Percentiles rank a stretch among this genome's conserved stretches.
These are phyloP conservation scores for Metacarcinus magister DNA, from an alignment of 2,888 invertebrate genomes.

Conservation along the genomic window DNA sequence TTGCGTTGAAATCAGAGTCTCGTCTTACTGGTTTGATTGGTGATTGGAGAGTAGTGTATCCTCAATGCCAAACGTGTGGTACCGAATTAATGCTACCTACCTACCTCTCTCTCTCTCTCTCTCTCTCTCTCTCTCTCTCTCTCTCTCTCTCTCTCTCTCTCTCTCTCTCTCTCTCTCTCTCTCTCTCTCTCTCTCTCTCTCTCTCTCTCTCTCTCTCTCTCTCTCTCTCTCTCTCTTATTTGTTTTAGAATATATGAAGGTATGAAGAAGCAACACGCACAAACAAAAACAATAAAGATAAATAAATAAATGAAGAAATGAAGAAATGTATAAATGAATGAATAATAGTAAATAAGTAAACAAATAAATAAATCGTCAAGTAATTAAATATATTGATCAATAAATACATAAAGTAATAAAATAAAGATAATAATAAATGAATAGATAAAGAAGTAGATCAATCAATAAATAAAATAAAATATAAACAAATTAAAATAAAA, in stretches of 20 bases:
- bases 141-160: slow-evolving; percentile 33
- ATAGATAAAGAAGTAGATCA: too few relatives aligned
- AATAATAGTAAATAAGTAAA: neutral
- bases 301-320: neutral
- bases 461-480: too few relatives aligned
- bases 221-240: slow-evolving; percentile 39
- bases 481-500: too few relatives aligned
- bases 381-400: too few relatives aligned
- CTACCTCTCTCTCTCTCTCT: slow-evolving; percentile 40
- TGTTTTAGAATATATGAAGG: too few relatives aligned
- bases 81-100: neutral
- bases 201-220: neutral
- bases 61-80: neutral
- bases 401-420: too few relatives aligned
- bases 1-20: neutral
- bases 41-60: neutral
- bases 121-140: slow-evolving; percentile 64
- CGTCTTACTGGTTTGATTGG: neutral
- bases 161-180: neutral
- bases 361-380: too few relatives aligned
- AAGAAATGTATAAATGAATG: neutral
- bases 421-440: too few relatives aligned
- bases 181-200: neutral
- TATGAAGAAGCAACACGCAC: too few relatives aligned
- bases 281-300: too few relatives aligned